Evolutionary conservation across 2,113 vertebrate genomes (phyloP).

Genomic region (Chitala chitala): DNA sequence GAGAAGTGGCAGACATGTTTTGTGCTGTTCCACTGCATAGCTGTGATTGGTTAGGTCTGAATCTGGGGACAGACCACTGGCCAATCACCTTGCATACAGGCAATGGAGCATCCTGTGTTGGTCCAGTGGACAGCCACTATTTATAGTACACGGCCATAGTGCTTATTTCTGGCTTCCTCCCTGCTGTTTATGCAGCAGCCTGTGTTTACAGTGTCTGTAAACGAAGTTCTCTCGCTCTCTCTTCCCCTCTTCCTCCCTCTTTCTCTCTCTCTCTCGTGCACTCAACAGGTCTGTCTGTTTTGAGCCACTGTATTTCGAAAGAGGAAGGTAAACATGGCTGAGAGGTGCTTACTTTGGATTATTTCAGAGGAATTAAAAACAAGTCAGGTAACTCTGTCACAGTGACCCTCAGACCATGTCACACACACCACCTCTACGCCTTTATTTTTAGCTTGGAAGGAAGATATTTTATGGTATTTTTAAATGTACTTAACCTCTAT

Average conservation of each 20-base stretch:
- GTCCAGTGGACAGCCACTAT: too few species aligned
- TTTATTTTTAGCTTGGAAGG: too few species aligned
- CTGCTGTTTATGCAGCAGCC: neutral
- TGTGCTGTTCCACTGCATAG: slow-evolving; percentile 33
- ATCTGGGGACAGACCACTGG: slow-evolving; percentile 23
- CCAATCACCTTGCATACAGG: too few species aligned
- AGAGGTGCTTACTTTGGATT: neutral
- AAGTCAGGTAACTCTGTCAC: neutral
- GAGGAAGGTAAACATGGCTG: too few species aligned
- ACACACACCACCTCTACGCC: neutral
- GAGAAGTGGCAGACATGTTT: slow-evolving; percentile 31
- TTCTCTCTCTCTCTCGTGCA: too few species aligned
- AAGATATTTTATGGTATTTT: too few species aligned
- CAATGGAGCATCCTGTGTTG: too few species aligned
- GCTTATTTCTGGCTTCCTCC: slow-evolving; percentile 7
- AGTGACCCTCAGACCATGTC: neutral
- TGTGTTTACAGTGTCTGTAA: slow-evolving; percentile 21
- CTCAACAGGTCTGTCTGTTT: too few species aligned
- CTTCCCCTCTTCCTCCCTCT: too few species aligned
- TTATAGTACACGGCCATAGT: slow-evolving; percentile 25
- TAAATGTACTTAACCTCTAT: too few species aligned
- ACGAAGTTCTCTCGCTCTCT: too few species aligned
- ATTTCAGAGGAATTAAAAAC: neutral
- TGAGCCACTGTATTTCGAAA: too few species aligned
- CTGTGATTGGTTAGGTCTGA: slow-evolving; percentile 38